Evolutionary conservation across 2,113 vertebrate species (phyloP).

Genomic region (Sinocyclocheilus maitianheensis): DNA sequence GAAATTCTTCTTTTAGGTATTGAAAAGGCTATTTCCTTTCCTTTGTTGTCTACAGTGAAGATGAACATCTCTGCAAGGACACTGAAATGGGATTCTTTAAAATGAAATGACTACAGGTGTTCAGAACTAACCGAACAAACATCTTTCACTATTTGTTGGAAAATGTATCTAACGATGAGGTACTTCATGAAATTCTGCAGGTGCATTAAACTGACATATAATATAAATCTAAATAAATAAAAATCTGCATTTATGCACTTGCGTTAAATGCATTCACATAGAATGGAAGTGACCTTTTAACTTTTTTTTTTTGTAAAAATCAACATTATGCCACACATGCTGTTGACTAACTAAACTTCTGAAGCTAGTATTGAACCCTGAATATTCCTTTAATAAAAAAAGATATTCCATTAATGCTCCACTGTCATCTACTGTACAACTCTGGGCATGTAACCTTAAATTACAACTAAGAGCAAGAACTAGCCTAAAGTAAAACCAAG

Average conservation of each 20-base stretch:
- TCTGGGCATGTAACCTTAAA: background rate
- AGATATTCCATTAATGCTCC: background rate
- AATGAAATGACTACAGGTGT: background rate
- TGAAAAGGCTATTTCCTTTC: background rate
- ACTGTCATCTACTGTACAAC: background rate
- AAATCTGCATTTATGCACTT: background rate
- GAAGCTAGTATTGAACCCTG: background rate
- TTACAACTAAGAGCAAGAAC: background rate
- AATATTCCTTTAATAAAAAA: background rate
- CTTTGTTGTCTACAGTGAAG: background rate
- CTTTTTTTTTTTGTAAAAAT: background rate
- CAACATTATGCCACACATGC: background rate
- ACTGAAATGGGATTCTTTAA: background rate
- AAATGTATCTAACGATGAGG: background rate
- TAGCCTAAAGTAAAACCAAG: background rate
- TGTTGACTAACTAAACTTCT: background rate
- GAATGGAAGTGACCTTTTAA: background rate
- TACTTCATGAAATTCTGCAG: background rate
- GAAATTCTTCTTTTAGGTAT: background rate
- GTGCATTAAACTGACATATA: background rate
- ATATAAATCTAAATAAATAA: background rate
- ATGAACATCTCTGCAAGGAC: background rate
- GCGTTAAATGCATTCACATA: background rate
- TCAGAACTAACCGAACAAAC: background rate
- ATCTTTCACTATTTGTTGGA: background rate